Evolutionary conservation across 2,797 vertebrate genomes (phyloP), one percentile per base, ranked within the genome.

Genomic region (Synaphobranchus kaupii): DNA sequence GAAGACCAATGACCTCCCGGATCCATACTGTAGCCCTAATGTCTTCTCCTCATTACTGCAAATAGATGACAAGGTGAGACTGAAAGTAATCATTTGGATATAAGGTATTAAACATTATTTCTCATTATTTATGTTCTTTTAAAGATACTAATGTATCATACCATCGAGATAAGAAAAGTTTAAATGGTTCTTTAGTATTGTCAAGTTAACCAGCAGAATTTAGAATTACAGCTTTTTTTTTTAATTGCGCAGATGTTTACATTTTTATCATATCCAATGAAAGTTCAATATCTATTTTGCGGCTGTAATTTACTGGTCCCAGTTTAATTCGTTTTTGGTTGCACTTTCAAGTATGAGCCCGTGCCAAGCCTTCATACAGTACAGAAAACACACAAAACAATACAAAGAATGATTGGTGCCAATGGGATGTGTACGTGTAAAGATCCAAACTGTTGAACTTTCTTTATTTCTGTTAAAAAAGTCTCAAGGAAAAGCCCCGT

Each of bases 51-150:
- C 8, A 48, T 48, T 50, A 2, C 78, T 48, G 78, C 47, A 81
- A 50, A 81, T 5, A 13, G 17, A 48, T 50, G 78, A 81, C 50
- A 81, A 50, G 78, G 78, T 81, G 78, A 50, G 78, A 81, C 25
- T 28, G 78, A 81, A 50, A 81, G n/a, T 81, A 47, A 81, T 34
- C 6, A 81, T 81, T 50, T 34, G 20, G 34, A 44, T 44, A 76
- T 76, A 44, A 15, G 73, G 8, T 50, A 1, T 81, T 81, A 47
- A 81, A 28, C 25, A 50, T 22, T 81, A 47, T 22, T 17, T n/a
- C 78, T n/a, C 25, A 50, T 81, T 81, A n/a, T n/a, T 50, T n/a
- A 44, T 48, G 17, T 80, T 13, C 22, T 76, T 39, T 76, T 7
- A 76, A 17, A 39, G 31, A 39, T 76, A 68, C 28, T 2, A 47